Base-by-base conservation (phyloP, 2,113 vertebrate species). In the Hucho hucho region DNA sequence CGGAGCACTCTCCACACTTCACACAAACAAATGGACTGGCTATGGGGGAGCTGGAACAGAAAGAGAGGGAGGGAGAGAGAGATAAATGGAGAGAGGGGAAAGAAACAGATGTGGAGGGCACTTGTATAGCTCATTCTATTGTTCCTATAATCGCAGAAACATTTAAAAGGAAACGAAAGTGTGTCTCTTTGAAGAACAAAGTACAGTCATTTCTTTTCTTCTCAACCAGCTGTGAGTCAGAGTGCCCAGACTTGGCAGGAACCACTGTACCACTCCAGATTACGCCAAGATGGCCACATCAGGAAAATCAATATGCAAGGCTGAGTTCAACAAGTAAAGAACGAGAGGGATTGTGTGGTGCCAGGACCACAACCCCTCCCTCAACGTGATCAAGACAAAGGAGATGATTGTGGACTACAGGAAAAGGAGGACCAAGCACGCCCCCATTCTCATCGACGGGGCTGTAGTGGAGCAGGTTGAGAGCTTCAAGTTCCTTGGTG, bases 21-120 rank as follows among this genome's bases (percentile, higher is more conserved):
- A 61, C 65, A 37, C 18, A 37, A 78, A 81, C 72, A 81, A 79
- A 73, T 78, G 73, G 49, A 81, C 20, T 37, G 72, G n/a, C 49
- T 67, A n/a, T 22, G 9, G 72, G 64, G 46, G 29, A 71, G 59
- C 47, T 43, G 47, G 49, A 58, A 58, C 6, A 28, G 6, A 32
- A n/a, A 29, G 53, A 24, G 53, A 11, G 18, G 22, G 6, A 75
- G 29, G 14, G 11, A 69, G 37, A 9, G 47, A 24, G 63, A 46
- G 47, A 24, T 56, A 46, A 65, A 43, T 43, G 37, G 37, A 43
- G 37, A 43, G 37, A 43, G 37, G 18, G 72, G 14, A 67, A n/a
- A 9, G 4, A 24, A 24, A 63, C 49, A 4, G 12, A 43, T 18
- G 14, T 53, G 49, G 12, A 53, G 14, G 49, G 49, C 49, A 18